Base-by-base conservation (phyloP, 2,888 invertebrate genomes). In the Spilosoma lubricipeda region DNA sequence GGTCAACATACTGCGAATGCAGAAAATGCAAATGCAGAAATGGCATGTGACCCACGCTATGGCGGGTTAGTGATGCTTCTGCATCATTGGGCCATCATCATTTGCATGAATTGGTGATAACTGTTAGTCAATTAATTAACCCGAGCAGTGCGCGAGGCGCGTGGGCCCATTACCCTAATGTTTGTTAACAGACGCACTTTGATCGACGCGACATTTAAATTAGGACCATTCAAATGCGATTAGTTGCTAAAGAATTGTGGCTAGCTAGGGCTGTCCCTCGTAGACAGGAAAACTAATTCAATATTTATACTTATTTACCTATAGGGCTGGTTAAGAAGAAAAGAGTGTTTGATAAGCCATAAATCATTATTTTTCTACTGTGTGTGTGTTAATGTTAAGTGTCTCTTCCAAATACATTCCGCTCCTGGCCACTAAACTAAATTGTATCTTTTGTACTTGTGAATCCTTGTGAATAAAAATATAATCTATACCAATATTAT, bases 131-230 rank as follows among this genome's bases (percentile, higher is more conserved):
- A 64, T 65, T 59, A 75, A 75, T 72, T 68, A 75, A 72, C 64
- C 52, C n/a, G 48, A n/a, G 65, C 18, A 2, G 3, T 8, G 18
- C 52, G 68, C 30, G 67, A n/a, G 30, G 52, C 27, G 66, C 45
- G 65, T 48, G 39, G 48, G 42, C 27, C 63, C 66, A 75, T 78
- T 80, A 75, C 39, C 63, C 45, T 78, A 75, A 78, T 68, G 42
- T 36, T 56, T 52, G 75, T 72, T 73, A 76, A 56, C 73, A 71
- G 75, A 74, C 75, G 74, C 77, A 69, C 65, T 74, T 36, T 64
- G 72, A 76, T 77, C 77, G 68, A 76, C 70, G 52, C 70, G 74
- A 68, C 74, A 75, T 79, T 74, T 65, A 68, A 77, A 79, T 76
- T 68, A 74, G 67, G 64, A 70, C 64, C 65, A 23, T 72, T 52